Conservation (phyloP, 1,140 invertebrate genomes). For the Lepidurus apus region DNA sequence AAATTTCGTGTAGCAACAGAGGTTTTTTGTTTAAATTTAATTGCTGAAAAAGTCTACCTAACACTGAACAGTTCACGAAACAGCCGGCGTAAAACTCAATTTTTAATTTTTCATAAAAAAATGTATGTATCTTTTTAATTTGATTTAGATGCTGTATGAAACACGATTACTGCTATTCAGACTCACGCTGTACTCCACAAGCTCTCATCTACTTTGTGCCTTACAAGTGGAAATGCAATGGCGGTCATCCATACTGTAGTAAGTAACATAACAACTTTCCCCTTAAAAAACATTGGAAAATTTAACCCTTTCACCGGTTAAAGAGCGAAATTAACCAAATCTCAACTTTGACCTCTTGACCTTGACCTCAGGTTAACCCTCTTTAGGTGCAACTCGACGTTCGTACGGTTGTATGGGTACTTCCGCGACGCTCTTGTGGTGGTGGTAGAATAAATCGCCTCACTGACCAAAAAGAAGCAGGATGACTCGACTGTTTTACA, state of each 20-base stretch:
- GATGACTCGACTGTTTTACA: too few relatives aligned
- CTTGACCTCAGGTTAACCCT: neutral
- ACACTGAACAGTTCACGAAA: neutral
- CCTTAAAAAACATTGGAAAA: neutral
- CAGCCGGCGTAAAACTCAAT: neutral
- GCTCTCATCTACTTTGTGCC: conserved; percentile 79
- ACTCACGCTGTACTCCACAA: conserved; percentile 50
- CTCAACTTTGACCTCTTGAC: neutral
- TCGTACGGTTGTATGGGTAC: neutral
- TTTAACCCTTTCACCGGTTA: neutral
- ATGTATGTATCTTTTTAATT: neutral
- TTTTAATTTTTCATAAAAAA: neutral
- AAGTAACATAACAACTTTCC: conserved; percentile 40
- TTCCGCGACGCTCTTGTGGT: neutral
- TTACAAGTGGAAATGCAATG: conserved; percentile 80
- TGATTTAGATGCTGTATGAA: conserved; percentile 46
- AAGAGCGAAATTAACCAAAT: neutral
- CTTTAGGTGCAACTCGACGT: neutral
- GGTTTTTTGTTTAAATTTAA: too few relatives aligned
- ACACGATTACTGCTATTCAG: conserved; percentile 47
- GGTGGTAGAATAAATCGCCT: neutral
- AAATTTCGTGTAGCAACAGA: too few relatives aligned
- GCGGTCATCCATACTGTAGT: conserved; percentile 69
- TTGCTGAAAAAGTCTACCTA: too few relatives aligned
- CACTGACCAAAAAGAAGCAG: too few relatives aligned